Percentiles rank a stretch among this genome's conserved stretches.
Conservation (phyloP, 2,888 invertebrate species). For the Aleiodes alternator region DNA sequence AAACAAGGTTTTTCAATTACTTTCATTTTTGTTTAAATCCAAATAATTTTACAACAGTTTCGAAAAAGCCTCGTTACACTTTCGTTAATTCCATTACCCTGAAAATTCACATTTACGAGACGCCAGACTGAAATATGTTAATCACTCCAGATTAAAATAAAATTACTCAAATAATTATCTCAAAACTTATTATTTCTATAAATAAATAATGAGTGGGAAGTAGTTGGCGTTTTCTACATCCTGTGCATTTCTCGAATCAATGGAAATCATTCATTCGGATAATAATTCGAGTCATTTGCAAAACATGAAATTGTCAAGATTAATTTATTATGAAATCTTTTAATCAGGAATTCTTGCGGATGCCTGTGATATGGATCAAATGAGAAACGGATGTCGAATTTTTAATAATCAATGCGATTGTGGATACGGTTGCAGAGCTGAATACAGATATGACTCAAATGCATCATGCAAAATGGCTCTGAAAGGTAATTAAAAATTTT, state of each 20-base stretch:
- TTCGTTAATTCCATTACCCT: too few species aligned
- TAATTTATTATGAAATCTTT: background rate
- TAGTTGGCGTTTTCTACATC: slow-evolving; percentile 59
- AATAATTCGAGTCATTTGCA: background rate
- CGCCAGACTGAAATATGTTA: too few species aligned
- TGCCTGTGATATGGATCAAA: slow-evolving; percentile 79
- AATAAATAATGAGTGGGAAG: slow-evolving; percentile 38
- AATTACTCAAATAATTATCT: slow-evolving; percentile 5
- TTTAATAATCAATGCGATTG: slow-evolving; percentile 80
- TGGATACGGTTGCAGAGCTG: slow-evolving; percentile 81
- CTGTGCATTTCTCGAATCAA: background rate
- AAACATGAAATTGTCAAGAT: background rate
- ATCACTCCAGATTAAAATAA: too few species aligned
- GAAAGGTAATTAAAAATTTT: slow-evolving; percentile 76
- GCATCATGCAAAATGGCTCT: slow-evolving; percentile 81
- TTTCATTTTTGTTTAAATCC: too few species aligned
- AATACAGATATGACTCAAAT: slow-evolving; percentile 80
- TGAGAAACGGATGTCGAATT: slow-evolving; percentile 81
- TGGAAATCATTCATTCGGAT: background rate
- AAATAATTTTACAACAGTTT: too few species aligned
- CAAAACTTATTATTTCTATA: background rate
- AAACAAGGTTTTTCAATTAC: too few species aligned
- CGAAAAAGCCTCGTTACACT: too few species aligned
- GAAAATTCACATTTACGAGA: too few species aligned
- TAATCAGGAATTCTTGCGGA: slow-evolving; percentile 57